Conservation (phyloP, 1,140 invertebrate species). For the Trypoxylus dichotomus region DNA sequence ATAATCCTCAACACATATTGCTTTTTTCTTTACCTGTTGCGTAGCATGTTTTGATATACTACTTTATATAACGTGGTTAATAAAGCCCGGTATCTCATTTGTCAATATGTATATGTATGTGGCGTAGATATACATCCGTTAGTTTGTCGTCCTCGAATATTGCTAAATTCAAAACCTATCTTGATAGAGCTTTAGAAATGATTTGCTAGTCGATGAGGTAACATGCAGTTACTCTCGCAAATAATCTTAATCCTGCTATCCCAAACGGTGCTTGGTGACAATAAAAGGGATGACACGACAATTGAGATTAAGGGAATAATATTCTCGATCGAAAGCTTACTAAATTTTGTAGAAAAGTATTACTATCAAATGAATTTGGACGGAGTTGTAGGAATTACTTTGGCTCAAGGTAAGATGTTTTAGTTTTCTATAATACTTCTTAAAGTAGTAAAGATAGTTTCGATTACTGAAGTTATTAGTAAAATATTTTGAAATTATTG, state of each 20-base stretch:
- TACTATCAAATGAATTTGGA: conserved; percentile 32
- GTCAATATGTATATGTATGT: neutral
- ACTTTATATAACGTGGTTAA: neutral
- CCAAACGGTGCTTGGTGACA: neutral
- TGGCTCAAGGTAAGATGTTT: conserved; percentile 21
- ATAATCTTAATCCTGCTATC: neutral
- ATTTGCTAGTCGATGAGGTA: neutral
- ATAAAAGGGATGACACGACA: neutral
- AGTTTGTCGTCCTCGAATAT: neutral
- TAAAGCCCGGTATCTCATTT: neutral
- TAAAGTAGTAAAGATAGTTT: no score
- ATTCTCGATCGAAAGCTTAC: neutral
- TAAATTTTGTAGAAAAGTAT: conserved; percentile 28
- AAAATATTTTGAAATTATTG: no score
- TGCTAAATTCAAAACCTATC: neutral
- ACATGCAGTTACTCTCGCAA: neutral
- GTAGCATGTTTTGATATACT: neutral
- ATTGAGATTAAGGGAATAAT: conserved; percentile 15
- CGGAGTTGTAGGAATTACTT: conserved; percentile 24
- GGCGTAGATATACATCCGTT: neutral
- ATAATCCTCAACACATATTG: neutral
- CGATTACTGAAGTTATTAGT: no score
- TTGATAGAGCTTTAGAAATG: neutral
- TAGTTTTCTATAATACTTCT: no score
- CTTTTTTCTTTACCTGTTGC: conserved; percentile 5